A percentile compares a stretch with the other conserved stretches of the same genome.
Conservation (phyloP, 2,113 vertebrate species). For the Benthochromis sp. region DNA sequence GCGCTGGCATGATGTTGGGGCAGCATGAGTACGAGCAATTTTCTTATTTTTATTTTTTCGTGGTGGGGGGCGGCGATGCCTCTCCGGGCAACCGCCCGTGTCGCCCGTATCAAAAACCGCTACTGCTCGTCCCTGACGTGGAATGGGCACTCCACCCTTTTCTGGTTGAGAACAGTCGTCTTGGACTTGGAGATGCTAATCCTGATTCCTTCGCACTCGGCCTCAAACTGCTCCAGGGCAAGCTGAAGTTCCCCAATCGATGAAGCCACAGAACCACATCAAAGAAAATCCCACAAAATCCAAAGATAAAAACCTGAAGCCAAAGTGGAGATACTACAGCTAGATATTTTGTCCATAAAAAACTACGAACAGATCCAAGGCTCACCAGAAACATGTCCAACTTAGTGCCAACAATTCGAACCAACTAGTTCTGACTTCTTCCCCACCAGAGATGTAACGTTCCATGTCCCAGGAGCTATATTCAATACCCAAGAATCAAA, state of each 20-base stretch:
- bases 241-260: not conserved
- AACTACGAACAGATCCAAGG: not conserved
- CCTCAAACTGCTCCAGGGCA: not conserved
- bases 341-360: not conserved
- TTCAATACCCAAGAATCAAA: not conserved
- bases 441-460: not conserved
- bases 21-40: not conserved
- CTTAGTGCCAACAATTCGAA: not conserved
- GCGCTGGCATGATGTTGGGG: not conserved
- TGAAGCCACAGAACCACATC: not conserved
- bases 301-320: not conserved
- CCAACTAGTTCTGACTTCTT: not conserved
- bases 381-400: not conserved
- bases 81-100: too few relatives aligned
- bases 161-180: not conserved
- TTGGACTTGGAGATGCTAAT: not conserved
- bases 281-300: not conserved
- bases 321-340: not conserved
- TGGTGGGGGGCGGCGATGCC: too few relatives aligned
- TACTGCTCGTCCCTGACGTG: accelerated
- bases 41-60: too few relatives aligned
- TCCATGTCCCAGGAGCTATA: not conserved
- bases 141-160: not conserved
- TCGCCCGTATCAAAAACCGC: too few relatives aligned
- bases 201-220: accelerated